Percentiles rank a stretch among this genome's conserved stretches.
phyloP scores from a whole-genome alignment of 1,140 invertebrate species.

The Orchestia grillus region DNA sequence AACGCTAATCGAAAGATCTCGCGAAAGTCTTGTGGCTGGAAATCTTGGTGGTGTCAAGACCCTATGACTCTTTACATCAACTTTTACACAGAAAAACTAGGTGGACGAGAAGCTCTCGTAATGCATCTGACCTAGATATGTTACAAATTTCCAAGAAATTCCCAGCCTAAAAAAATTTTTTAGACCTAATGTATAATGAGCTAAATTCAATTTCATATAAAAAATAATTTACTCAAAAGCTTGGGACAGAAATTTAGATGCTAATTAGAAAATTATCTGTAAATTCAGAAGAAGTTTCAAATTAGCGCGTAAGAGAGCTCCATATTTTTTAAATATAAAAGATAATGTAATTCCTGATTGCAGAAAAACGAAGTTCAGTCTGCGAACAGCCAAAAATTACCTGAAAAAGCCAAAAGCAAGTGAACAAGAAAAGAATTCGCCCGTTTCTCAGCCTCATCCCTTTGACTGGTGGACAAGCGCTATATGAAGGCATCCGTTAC shows the following conservation, averaged over 20 bases:
- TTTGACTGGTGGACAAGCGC: not conserved
- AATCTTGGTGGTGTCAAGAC: not conserved
- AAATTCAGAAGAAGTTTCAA: too few relatives aligned
- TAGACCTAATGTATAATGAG: not conserved
- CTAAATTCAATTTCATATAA: too few relatives aligned
- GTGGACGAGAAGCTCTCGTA: not conserved
- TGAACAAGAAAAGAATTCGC: not conserved
- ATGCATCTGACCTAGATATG: not conserved
- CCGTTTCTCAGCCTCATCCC: not conserved
- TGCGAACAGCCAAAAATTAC: not conserved
- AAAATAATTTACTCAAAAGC: too few relatives aligned
- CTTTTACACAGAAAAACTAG: not conserved
- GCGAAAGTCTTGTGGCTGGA: not conserved
- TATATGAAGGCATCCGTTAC: not conserved
- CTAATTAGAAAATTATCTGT: too few relatives aligned
- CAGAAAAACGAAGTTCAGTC: not conserved
- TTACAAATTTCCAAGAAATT: not conserved
- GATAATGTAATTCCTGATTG: not conserved
- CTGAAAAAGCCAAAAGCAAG: not conserved
- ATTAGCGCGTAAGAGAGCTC: too few relatives aligned
- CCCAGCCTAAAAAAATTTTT: not conserved
- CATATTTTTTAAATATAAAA: too few relatives aligned
- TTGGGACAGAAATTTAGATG: too few relatives aligned
- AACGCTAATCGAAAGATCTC: not conserved
- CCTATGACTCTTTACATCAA: not conserved